Evolutionary conservation across 2,888 invertebrate species (phyloP), one percentile per base, ranked within the genome.

Genomic region (Drosophila mimetica): DNA sequence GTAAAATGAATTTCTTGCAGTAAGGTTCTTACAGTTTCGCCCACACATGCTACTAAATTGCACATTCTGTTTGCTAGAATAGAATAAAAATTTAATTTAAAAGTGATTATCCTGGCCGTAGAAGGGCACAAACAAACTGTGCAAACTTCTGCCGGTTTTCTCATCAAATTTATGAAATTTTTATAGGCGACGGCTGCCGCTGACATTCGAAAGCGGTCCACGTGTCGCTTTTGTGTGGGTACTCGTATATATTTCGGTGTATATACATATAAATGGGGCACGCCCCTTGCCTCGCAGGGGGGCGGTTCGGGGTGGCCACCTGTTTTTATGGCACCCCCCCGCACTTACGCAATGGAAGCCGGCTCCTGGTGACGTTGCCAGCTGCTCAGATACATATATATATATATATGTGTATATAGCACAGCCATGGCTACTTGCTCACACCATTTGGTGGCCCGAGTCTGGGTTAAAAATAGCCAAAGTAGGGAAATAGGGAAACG

Each of bases 271-370:
- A n/a, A n/a, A n/a, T 65, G 32, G 63, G 71, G 50, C 63, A 71
- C 71, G 63, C 71, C 71, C 64, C 70, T 42, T 14, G n/a, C 22
- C 41, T n/a, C 4, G n/a, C 1, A 6, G n/a, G 13, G 4, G 20
- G 25, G 55, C n/a, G 41, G 59, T 22, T 18, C 25, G 25, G 25
- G 25, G 46, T 54, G 52, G 66, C 73, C 73, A 73, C 73, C 73
- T 73, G 73, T 73, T 73, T 73, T 73, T 69, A 73, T 73, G 60
- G 53, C 48, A 52, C 48, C 47, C 48, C 47, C 47, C 34, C n/a
- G 30, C 53, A 67, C 73, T 71, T 71, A 71, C 71, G 71, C 71
- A 71, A 71, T 64, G 51, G 36, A 54, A 64, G 55, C 71, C 71
- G 71, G 71, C 71, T 71, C 41, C 51, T 51, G 54, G 71, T 71